phyloP scores from a whole-genome alignment of 2,888 invertebrate genomes.

The Drosophila helvetica region DNA sequence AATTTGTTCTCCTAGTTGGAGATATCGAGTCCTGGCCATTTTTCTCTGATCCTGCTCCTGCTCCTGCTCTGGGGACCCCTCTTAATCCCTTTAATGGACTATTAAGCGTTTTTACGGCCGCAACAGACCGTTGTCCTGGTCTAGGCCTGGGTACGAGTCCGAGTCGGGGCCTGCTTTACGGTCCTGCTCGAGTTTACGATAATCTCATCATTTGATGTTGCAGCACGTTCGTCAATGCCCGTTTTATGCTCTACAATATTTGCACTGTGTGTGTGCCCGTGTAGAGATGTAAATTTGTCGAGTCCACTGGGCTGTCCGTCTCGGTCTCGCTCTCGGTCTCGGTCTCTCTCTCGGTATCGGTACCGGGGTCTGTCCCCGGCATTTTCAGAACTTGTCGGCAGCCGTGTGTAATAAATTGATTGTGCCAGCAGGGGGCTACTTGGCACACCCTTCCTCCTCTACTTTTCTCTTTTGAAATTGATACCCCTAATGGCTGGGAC shows the following conservation, averaged over 20 bases:
- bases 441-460: conserved; percentile 28
- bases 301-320: conserved; percentile 3
- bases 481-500: conserved; percentile 48
- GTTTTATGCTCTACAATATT: conserved; percentile 73
- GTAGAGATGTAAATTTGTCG: conserved; percentile 51
- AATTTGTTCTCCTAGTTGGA: conserved; percentile 28
- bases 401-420: conserved; percentile 74
- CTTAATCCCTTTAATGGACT: conserved; percentile 79
- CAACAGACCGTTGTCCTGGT: conserved; percentile 39
- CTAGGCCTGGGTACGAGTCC: conserved; percentile 2
- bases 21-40: conserved; percentile 1
- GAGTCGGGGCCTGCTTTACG: conserved; percentile 33
- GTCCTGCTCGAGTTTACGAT: conserved; percentile 71
- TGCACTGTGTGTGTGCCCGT: conserved; percentile 50
- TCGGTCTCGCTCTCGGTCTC: neutral
- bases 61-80: conserved; percentile 33
- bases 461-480: conserved; percentile 56
- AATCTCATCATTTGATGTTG: conserved; percentile 69
- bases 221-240: conserved; percentile 71
- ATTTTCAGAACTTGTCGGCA: conserved; percentile 70
- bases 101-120: conserved; percentile 70
- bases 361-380: conserved; percentile 34
- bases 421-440: conserved; percentile 61
- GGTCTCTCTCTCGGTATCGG: too few relatives aligned
- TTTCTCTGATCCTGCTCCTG: conserved; percentile 26